Base-by-base conservation (phyloP, 2,888 invertebrate species). In the Idaea biselata region DNA sequence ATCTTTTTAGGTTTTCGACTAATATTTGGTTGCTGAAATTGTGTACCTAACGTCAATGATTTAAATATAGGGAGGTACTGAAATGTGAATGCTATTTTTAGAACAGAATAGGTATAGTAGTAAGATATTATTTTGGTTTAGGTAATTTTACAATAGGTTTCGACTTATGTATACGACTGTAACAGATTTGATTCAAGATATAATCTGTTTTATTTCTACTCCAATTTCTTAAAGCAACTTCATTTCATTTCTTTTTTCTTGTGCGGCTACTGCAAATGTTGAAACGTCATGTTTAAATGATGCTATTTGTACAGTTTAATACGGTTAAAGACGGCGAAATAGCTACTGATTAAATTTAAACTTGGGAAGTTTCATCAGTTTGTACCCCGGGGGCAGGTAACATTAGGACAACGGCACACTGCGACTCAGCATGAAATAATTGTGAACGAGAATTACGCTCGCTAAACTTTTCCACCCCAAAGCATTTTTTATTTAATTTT, bases 401-500 rank as follows among this genome's bases (percentile, higher is more conserved):
- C 82, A 84, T 85, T 84, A 83, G 78, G 79, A 83, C 79, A 81
- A 78, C 56, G 18, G 11, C 56, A 56, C 18, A 56, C 56, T 56
- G 81, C 78, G 77, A 79, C 81, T 80, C 78, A 83, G 82, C 81
- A 82, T 77, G 82, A 85, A 83, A 89, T 91, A 88, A 90, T 91
- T 90, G 89, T 84, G 80, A 81, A 80, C 80, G 78, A 79, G 80
- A 86, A 87, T 87, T 86, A 88, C 84, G 82, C 80, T 81, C 84
- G 80, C 85, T 72, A 86, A 90, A 89, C 84, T 91, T 90, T 89
- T 87, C 83, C 87, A 84, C 89, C 91, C 91, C 83, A 77, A 76
- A 85, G 84, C 82, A 83, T 87, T 89, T 90, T 90, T 91, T 91
- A 89, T 91, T 91, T 91, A 88, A 90, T 91, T 91, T 90, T 91